Evolutionary conservation across 2,797 vertebrate genomes (phyloP), one percentile per base, ranked within the genome.

Genomic region (Rhabdophis nuchalis): DNA sequence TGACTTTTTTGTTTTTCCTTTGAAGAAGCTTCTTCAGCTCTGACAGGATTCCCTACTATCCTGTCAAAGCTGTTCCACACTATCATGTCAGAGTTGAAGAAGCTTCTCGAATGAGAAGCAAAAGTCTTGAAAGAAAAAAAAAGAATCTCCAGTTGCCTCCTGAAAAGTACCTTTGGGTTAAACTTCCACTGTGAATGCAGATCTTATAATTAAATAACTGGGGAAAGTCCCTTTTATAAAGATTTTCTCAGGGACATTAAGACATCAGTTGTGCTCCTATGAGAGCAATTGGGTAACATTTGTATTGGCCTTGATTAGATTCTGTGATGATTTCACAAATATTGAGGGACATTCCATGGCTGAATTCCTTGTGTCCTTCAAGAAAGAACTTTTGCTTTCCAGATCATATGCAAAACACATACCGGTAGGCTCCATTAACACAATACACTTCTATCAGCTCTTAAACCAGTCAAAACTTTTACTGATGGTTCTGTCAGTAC

Each of bases 281-380:
- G 25, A 77, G 32, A 0, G 11, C 14, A 68, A 68, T 68, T 32
- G n/a, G n/a, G 14, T 61, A 68, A 14, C 91, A 7, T 61, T 91
- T 85, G 46, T 91, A 20, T 23, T 64, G 87, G 7, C 52, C 16
- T 36, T 61, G 29, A 5, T 86, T 68, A 60, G 0, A 53, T 3
- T 54, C 64, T 25, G 23, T 61, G 86, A 32, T 82, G 54, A 11
- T 61, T 9, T 91, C 0, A 0, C 0, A 85, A 61, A 61, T 0
- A 6, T 5, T 29, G 64, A 0, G 46, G 5, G 36, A 41, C 12
- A 86, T 0, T 0, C 10, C 13, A 54, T 12, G 0, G 1, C 52
- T 89, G 86, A 46, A 92, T 92, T 7, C 29, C 14, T 90, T 60
- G 57, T 90, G n/a, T 46, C 88, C 23, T 2, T 14, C 52, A 18